Evolutionary conservation across 2,797 vertebrate species (phyloP).

Genomic region (Anomalospiza imberbis): DNA sequence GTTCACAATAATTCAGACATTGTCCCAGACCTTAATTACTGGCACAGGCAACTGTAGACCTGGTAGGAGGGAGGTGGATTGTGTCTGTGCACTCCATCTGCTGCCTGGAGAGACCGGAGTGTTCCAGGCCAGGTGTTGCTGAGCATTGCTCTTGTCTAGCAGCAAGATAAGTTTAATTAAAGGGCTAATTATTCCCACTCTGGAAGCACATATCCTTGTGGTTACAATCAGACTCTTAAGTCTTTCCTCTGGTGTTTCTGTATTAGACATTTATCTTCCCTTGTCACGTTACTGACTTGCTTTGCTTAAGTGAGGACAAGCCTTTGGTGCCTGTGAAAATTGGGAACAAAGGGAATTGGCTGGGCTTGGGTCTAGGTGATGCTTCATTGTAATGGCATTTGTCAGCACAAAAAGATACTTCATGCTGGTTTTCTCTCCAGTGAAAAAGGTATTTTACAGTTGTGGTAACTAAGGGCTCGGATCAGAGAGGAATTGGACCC

Average conservation of each 20-base stretch:
- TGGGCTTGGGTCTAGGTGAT: neutral
- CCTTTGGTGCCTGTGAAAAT: constrained; percentile 13
- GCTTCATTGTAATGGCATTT: neutral
- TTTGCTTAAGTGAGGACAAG: constrained; percentile 28
- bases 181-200: constrained; percentile 68
- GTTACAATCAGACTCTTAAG: neutral
- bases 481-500: neutral
- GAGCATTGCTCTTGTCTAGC: constrained; percentile 60
- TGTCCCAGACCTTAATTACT: constrained; percentile 64
- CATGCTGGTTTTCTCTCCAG: constrained; percentile 2
- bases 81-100: constrained; percentile 62
- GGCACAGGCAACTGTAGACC: neutral
- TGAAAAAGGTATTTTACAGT: neutral
- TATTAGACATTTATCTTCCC: constrained; percentile 23
- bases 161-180: constrained; percentile 72
- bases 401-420: constrained; percentile 39
- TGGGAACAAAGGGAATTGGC: constrained; percentile 34
- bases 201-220: neutral
- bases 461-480: neutral
- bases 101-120: constrained; percentile 56
- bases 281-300: neutral
- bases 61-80: constrained; percentile 17
- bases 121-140: constrained; percentile 64
- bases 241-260: neutral
- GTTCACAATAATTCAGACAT: constrained; percentile 22